Conservation (phyloP, 2,113 vertebrate genomes). For the Papio anubis region DNA sequence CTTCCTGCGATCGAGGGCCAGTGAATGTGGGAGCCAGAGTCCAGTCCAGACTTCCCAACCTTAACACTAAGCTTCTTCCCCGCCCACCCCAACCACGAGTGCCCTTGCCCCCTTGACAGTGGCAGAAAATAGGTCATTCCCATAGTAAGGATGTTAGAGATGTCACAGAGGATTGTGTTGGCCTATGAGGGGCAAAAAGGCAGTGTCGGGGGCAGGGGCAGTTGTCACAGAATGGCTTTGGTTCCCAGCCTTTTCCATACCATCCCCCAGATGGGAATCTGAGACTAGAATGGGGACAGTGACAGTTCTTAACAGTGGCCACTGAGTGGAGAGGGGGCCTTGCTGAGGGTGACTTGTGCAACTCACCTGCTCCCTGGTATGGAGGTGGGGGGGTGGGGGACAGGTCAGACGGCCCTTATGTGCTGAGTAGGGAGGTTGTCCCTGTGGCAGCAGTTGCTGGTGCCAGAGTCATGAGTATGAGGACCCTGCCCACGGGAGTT, state of each 20-base stretch:
- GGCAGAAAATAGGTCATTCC: background rate
- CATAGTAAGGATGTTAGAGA: accelerated
- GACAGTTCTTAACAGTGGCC: background rate
- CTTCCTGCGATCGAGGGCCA: background rate
- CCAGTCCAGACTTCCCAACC: background rate
- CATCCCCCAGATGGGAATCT: background rate
- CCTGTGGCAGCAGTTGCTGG: background rate
- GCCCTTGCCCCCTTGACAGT: background rate
- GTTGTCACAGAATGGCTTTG: background rate
- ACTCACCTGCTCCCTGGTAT: background rate
- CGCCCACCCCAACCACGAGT: accelerated
- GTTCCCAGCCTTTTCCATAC: background rate
- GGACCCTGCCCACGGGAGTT: background rate
- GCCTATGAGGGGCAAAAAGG: too few species aligned
- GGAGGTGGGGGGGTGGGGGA: too few species aligned
- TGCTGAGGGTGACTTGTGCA: background rate
- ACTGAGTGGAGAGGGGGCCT: background rate
- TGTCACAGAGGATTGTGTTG: accelerated
- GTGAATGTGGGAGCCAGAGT: too few species aligned
- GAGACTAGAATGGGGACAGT: background rate
- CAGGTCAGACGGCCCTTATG: background rate
- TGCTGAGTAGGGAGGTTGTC: background rate
- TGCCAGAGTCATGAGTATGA: background rate
- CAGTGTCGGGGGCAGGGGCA: too few species aligned
- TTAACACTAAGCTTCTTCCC: background rate